Conservation (phyloP, 2,888 invertebrate species). For the Terebella lapidaria region DNA sequence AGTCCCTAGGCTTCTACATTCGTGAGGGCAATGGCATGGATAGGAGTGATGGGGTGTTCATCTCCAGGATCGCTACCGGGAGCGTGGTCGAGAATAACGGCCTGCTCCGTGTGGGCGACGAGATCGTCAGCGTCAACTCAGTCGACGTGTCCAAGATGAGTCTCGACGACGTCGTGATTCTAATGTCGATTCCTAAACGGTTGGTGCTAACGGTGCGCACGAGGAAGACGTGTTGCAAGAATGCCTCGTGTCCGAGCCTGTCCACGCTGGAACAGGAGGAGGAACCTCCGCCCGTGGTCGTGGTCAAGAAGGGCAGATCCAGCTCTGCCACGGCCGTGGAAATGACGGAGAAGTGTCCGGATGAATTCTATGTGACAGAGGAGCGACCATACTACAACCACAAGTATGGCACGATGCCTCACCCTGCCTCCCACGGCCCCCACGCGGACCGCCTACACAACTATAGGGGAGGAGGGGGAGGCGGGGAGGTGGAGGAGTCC, state of each 20-base stretch:
- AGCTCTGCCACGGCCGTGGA: slow-evolving; percentile 42
- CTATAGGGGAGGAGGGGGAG: not conserved
- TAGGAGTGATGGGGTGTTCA: slow-evolving; percentile 93
- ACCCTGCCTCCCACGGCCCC: slow-evolving; percentile 2
- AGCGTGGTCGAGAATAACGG: slow-evolving; percentile 96
- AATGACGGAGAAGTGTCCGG: slow-evolving; percentile 44
- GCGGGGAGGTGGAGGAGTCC: not conserved
- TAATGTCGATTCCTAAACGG: slow-evolving; percentile 97
- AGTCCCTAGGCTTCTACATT: slow-evolving; percentile 95
- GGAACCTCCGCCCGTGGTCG: slow-evolving; percentile 41
- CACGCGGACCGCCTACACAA: slow-evolving; percentile 6
- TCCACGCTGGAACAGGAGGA: slow-evolving; percentile 37
- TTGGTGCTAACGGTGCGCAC: slow-evolving; percentile 80
- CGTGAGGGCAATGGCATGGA: slow-evolving; percentile 98
- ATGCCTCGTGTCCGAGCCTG: slow-evolving; percentile 41
- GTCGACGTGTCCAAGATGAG: slow-evolving; percentile 98
- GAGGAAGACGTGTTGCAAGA: slow-evolving; percentile 20
- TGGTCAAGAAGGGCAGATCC: slow-evolving; percentile 39
- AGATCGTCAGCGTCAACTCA: slow-evolving; percentile 94
- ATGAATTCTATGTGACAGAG: slow-evolving; percentile 28
- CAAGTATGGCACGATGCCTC: too few species aligned
- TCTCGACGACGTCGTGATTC: slow-evolving; percentile 96
- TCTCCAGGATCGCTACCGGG: slow-evolving; percentile 91
- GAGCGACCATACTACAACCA: not conserved
- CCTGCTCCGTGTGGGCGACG: slow-evolving; percentile 94